Percentiles rank a stretch among this genome's conserved stretches.
Conservation (phyloP, 2,888 invertebrate genomes). For the Drosophila merina region DNA sequence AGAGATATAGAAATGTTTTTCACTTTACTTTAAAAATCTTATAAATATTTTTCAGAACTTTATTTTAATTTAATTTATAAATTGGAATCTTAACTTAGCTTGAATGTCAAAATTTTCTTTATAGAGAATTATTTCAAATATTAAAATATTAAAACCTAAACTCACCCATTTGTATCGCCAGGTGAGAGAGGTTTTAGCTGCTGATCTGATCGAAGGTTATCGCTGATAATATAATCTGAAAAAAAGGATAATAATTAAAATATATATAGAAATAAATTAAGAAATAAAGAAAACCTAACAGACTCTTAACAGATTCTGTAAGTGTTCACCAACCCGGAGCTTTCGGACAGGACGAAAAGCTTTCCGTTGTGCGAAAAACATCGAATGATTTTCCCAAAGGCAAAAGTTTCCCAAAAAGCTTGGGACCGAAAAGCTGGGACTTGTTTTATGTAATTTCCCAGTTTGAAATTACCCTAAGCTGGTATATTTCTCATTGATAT, state of each 20-base stretch:
- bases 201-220: conserved; percentile 85
- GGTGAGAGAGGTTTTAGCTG: conserved; percentile 84
- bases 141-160: conserved; percentile 24
- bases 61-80: too few relatives aligned
- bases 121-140: background rate
- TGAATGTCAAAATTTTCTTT: background rate
- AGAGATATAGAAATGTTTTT: too few relatives aligned
- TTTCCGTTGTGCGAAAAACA: conserved; percentile 20
- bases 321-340: background rate
- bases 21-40: too few relatives aligned
- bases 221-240: conserved; percentile 86
- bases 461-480: background rate
- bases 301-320: background rate
- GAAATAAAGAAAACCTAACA: background rate
- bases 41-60: too few relatives aligned
- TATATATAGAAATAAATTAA: background rate
- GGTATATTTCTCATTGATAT: background rate
- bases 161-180: conserved; percentile 85
- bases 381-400: background rate
- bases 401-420: conserved; percentile 16
- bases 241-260: conserved; percentile 8
- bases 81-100: too few relatives aligned
- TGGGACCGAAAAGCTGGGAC: conserved; percentile 17
- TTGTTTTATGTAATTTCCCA: conserved; percentile 6
- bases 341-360: conserved; percentile 14